Percentiles rank a stretch among this genome's conserved stretches.
These are phyloP conservation scores for Pomacea canaliculata DNA, from an alignment of 2,888 invertebrate species.

Conservation along the genomic window DNA sequence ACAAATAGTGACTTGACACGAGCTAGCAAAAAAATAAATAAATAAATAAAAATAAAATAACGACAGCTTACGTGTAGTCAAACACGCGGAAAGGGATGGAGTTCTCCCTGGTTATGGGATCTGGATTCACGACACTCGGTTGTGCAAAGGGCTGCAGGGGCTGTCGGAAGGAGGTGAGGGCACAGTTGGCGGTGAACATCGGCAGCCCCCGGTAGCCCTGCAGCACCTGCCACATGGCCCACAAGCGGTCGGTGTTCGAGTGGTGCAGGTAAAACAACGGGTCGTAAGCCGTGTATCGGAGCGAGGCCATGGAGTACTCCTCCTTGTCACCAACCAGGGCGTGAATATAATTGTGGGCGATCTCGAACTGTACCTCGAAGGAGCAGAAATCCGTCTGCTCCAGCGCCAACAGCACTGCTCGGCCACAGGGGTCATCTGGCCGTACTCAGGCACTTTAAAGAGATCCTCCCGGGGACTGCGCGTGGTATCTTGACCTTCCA, in stretches of 20 bases:
- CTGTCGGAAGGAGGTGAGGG: slow-evolving; percentile 32
- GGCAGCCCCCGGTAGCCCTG: slow-evolving; percentile 38
- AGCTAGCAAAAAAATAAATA: no score
- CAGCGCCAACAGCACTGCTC: slow-evolving; percentile 32
- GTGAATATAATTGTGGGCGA: slow-evolving; percentile 42
- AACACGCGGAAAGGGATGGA: slow-evolving; percentile 38
- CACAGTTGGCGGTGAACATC: slow-evolving; percentile 41
- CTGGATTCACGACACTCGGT: slow-evolving; percentile 32
- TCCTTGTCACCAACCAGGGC: slow-evolving; percentile 38
- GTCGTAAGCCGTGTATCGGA: slow-evolving; percentile 39
- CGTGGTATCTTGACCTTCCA: slow-evolving; percentile 16
- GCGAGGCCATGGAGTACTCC: slow-evolving; percentile 38
- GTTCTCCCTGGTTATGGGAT: slow-evolving; percentile 35
- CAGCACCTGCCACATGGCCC: slow-evolving; percentile 39
- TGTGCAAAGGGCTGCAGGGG: slow-evolving; percentile 38
- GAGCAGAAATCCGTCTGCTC: slow-evolving; percentile 40
- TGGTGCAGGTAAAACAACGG: slow-evolving; percentile 42
- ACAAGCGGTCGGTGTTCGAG: slow-evolving; percentile 39
- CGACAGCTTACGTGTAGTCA: slow-evolving; percentile 31
- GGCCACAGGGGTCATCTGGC: slow-evolving; percentile 35
- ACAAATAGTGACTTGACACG: no score
- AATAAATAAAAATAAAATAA: no score
- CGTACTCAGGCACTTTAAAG: slow-evolving; percentile 33
- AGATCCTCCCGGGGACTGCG: slow-evolving; percentile 28
- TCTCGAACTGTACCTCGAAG: slow-evolving; percentile 36